A percentile compares a stretch with the other conserved stretches of the same genome.
phyloP scores from a whole-genome alignment of 2,888 invertebrate genomes.

The Torymus texanus region DNA sequence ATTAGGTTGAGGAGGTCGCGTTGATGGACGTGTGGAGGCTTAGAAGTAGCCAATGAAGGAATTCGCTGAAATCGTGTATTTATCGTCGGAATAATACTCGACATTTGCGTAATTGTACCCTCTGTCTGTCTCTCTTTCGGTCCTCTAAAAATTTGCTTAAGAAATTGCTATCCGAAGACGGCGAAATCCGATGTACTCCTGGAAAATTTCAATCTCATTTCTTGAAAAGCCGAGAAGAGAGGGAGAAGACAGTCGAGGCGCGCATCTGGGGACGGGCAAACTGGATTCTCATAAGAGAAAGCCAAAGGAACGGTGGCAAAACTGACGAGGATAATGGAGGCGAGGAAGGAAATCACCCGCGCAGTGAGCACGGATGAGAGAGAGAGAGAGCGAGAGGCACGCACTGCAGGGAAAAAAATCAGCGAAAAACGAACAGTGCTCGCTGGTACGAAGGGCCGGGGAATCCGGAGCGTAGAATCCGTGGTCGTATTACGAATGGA shows the following conservation, averaged over 20 bases:
- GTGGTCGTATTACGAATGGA: conserved; percentile 62
- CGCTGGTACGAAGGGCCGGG: background rate
- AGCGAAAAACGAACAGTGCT: conserved; percentile 1
- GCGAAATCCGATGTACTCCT: too few species aligned
- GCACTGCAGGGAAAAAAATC: conserved; percentile 42
- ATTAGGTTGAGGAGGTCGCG: too few species aligned
- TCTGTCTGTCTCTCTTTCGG: too few species aligned
- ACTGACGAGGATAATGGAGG: conserved; percentile 22
- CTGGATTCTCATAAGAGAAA: background rate
- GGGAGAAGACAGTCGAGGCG: background rate
- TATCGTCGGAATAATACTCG: too few species aligned
- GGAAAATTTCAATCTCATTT: conserved; percentile 11
- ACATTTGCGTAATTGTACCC: too few species aligned
- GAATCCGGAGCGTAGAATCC: conserved; percentile 34
- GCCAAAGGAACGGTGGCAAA: conserved; percentile 10
- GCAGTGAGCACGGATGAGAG: conserved; percentile 40
- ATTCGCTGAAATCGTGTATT: too few species aligned
- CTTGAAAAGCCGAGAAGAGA: too few species aligned
- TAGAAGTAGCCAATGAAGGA: too few species aligned
- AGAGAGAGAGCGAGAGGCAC: conserved; percentile 12
- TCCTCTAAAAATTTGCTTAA: too few species aligned
- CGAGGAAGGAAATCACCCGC: conserved; percentile 57
- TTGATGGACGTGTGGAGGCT: too few species aligned
- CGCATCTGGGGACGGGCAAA: background rate
- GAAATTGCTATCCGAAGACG: too few species aligned